These are phyloP conservation scores for Calyptommatus sinebrachiatus DNA, from an alignment of 2,113 vertebrate species.

Conservation along the genomic window DNA sequence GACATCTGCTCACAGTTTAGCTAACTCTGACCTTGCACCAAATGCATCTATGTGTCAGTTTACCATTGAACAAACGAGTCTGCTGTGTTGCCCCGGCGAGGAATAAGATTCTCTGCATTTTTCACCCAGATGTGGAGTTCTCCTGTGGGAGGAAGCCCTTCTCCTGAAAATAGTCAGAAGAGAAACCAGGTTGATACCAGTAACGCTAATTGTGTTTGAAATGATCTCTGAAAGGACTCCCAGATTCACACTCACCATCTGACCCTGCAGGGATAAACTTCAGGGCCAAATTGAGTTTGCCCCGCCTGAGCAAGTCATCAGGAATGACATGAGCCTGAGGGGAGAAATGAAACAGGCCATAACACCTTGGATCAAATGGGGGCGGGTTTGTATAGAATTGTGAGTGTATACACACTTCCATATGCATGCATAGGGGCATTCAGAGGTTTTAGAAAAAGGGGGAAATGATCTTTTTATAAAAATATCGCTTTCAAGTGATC, in stretches of 20 bases:
- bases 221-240: no score
- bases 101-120: constrained; percentile 84
- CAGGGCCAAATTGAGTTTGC: constrained; percentile 80
- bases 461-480: no score
- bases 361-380: no score
- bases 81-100: constrained; percentile 76
- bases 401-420: no score
- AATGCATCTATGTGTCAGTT: constrained; percentile 3
- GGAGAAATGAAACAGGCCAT: fast-evolving
- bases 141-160: constrained; percentile 81
- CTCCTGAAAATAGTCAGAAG: constrained; percentile 64
- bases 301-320: constrained; percentile 75
- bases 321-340: constrained; percentile 73
- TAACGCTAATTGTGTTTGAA: neutral
- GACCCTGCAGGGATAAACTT: constrained; percentile 83
- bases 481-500: no score
- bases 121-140: constrained; percentile 96
- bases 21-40: neutral
- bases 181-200: no score
- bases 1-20: neutral
- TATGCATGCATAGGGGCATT: no score
- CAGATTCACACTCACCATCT: constrained; percentile 72
- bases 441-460: neutral
- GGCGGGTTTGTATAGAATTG: no score
- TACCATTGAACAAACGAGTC: constrained; percentile 89